A percentile compares a stretch with the other conserved stretches of the same genome.
phyloP scores from a whole-genome alignment of 1,140 invertebrate species.

The Hycleus cichorii region DNA sequence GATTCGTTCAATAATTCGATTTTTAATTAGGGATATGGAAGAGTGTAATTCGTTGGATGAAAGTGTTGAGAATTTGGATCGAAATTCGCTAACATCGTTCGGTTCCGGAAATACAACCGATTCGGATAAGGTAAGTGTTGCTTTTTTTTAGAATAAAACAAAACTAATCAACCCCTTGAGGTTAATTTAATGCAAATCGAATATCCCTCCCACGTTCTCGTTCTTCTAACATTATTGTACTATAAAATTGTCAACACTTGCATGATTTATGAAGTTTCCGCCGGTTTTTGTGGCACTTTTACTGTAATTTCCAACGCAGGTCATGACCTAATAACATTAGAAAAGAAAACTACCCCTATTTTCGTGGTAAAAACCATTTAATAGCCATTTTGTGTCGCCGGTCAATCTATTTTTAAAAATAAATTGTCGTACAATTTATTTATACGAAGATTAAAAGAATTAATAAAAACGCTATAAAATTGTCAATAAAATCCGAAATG shows the following conservation, averaged over 20 bases:
- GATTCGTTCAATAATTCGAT: constrained; percentile 12
- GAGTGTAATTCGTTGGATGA: constrained; percentile 74
- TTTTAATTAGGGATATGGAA: constrained; percentile 73
- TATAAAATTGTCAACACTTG: too few relatives aligned
- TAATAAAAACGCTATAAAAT: too few relatives aligned
- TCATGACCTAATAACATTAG: constrained; percentile 23
- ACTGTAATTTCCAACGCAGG: constrained; percentile 4
- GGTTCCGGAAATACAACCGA: constrained; percentile 93
- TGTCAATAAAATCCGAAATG: neutral
- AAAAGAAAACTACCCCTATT: neutral
- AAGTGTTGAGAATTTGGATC: constrained; percentile 72
- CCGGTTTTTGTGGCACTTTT: too few relatives aligned
- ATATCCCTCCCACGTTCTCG: neutral
- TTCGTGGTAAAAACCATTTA: too few relatives aligned
- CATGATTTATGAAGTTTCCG: too few relatives aligned
- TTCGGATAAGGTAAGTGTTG: constrained; percentile 76
- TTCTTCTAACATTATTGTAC: too few relatives aligned
- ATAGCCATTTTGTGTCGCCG: too few relatives aligned
- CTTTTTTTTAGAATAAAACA: too few relatives aligned
- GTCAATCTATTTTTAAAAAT: too few relatives aligned
- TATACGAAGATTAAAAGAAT: too few relatives aligned
- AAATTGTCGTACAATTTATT: too few relatives aligned
- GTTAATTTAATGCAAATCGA: neutral
- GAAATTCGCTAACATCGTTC: constrained; percentile 85
- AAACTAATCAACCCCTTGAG: too few relatives aligned